A percentile compares a stretch with the other conserved stretches of the same genome.
Conservation (phyloP, 2,113 vertebrate genomes). For the Cnemophilus loriae region DNA sequence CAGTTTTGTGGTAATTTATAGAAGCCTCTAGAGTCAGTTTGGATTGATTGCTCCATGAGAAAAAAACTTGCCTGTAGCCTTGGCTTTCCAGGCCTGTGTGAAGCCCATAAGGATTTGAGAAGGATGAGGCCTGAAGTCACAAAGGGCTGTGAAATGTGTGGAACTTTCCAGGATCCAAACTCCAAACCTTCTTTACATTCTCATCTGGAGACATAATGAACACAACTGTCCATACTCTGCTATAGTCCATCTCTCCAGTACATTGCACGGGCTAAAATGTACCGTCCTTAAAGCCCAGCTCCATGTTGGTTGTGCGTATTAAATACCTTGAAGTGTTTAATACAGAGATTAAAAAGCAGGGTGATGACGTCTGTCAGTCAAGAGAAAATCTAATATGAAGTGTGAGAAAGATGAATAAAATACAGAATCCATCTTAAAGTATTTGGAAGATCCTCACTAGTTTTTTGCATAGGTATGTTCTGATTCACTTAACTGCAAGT, state of each 20-base stretch:
- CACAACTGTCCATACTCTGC: background rate
- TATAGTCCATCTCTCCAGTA: background rate
- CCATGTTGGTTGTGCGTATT: background rate
- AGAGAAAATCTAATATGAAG: background rate
- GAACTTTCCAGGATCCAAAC: background rate
- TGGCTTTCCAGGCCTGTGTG: background rate
- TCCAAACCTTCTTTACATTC: background rate
- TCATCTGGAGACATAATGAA: fast-evolving
- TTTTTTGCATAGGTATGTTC: background rate
- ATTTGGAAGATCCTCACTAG: background rate
- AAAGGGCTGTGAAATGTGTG: background rate
- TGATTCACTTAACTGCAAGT: background rate
- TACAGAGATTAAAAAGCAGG: background rate
- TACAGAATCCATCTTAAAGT: background rate
- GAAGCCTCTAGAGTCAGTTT: background rate
- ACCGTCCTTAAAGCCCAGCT: too few relatives aligned
- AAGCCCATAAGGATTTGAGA: background rate
- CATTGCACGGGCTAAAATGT: background rate
- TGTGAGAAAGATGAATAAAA: too few relatives aligned
- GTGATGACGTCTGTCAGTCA: background rate
- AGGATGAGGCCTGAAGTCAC: background rate
- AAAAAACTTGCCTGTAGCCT: too few relatives aligned
- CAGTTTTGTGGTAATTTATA: background rate
- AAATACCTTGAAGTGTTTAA: background rate
- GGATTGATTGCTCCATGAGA: background rate